These are phyloP conservation scores for Chaetura pelagica DNA, from an alignment of 2,113 vertebrate species.

Conservation along the genomic window DNA sequence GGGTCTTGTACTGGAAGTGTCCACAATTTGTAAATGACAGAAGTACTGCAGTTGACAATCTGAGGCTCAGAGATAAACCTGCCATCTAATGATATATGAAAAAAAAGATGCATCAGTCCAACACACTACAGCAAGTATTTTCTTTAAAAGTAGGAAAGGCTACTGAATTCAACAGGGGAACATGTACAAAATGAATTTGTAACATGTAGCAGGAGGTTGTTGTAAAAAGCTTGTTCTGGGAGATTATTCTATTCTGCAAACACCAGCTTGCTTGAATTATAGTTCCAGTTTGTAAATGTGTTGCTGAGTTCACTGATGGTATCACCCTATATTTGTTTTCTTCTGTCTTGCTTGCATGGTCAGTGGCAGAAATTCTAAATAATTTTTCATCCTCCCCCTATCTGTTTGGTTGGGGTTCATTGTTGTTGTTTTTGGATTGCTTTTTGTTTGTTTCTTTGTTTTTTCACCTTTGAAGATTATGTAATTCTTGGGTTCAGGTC, in stretches of 20 bases:
- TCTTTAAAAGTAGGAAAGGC: background rate
- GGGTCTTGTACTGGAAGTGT: background rate
- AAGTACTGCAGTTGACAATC: background rate
- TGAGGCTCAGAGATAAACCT: background rate
- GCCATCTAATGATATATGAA: background rate
- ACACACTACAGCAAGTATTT: background rate
- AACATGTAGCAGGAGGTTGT: background rate
- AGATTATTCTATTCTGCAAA: background rate
- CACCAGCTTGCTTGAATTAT: background rate
- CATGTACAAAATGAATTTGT: background rate
- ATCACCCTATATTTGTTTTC: background rate
- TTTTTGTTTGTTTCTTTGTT: background rate
- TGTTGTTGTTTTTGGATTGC: background rate
- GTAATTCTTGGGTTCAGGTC: background rate
- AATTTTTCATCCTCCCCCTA: background rate
- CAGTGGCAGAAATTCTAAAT: background rate
- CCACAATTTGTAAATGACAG: background rate
- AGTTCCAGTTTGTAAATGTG: background rate
- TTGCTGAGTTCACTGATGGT: background rate
- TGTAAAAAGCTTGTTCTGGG: background rate
- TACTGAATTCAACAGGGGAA: background rate
- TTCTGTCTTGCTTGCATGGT: background rate
- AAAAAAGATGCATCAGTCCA: background rate
- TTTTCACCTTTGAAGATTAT: background rate
- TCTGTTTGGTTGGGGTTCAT: background rate